These are phyloP conservation scores for Percopsis omiscomaycus DNA, from an alignment of 2,797 vertebrate species.

Conservation along the genomic window DNA sequence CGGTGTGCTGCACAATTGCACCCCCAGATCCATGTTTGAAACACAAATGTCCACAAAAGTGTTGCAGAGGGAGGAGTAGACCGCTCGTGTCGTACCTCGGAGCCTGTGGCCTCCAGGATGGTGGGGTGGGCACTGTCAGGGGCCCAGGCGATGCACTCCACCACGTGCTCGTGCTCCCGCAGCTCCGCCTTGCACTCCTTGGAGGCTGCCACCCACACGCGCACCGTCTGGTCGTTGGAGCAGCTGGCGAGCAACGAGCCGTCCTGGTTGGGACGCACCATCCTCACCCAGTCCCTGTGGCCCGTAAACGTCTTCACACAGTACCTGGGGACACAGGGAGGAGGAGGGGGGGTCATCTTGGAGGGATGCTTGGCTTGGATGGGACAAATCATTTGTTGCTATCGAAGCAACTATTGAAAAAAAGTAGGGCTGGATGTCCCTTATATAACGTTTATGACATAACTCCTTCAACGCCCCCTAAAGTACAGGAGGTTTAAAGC, in stretches of 20 bases:
- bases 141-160: constrained; percentile 99
- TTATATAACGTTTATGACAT: too few species aligned
- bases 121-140: constrained; percentile 93
- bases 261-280: constrained; percentile 99
- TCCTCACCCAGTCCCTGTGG: constrained; percentile 99
- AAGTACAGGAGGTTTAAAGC: background rate
- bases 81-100: constrained; percentile 80
- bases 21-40: too few species aligned
- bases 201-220: constrained; percentile 96
- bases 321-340: constrained; percentile 78
- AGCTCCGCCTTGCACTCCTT: constrained; percentile 99
- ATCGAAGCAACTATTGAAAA: too few species aligned
- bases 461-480: background rate
- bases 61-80: background rate
- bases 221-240: constrained; percentile 98
- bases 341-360: background rate
- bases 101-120: constrained; percentile 95
- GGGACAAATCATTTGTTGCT: too few species aligned
- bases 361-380: too few species aligned
- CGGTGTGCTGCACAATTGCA: too few species aligned
- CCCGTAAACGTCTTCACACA: constrained; percentile 99
- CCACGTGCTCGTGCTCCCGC: constrained; percentile 97
- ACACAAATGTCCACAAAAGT: too few species aligned
- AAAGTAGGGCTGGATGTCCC: too few species aligned
- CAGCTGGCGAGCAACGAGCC: constrained; percentile 97